Base-by-base conservation (phyloP, 2,113 vertebrate genomes). In the Centropus bengalensis region DNA sequence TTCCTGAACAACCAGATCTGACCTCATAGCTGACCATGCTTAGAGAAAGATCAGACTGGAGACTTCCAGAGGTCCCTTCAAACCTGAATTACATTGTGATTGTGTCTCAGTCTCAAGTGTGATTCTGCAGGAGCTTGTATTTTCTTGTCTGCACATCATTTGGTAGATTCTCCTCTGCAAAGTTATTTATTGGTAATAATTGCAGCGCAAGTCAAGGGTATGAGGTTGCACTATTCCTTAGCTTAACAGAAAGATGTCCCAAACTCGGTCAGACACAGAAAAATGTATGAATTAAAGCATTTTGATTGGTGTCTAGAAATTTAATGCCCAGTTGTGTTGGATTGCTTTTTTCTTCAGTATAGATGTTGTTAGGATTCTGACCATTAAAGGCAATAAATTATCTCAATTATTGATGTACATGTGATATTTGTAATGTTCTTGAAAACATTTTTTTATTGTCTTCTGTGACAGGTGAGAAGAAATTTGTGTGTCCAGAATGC, bases 401-500 rank as follows among this genome's bases (percentile, higher is more conserved):
- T 59, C 8, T 13, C 24, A 54, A 21, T 3, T 91, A 44, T 70
- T 69, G 42, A 19, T 36, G 27, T 67, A 24, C 14, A 3, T 38
- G 10, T 40, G 18, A 20, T 64, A 54, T 44, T 81, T 51, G 78
- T 60, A 32, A 45, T 56, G 47, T 71, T 93, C 32, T 55, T 95
- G 70, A 91, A 94, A 86, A 40, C 70, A n/a, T 54, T 47, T 56
- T 88, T 95, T 93, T 94, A 91, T 88, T 78, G 5, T 77, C 28
- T 93, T 81, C 58, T 67, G 24, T 94, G 76, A 96, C 98, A 99
- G 99, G 99, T 96, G 99, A 99, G 97, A 99, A 99, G 98, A 99
- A 99, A 97, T 99, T 99, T 98, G 99, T 99, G 96, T 99, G 99
- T 98, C 99, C 99, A 18, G 99, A 99, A 98, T 99, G 99, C 98